Evolutionary conservation across 2,797 vertebrate genomes (phyloP), one percentile per base, ranked within the genome.

Genomic region (Ctenosaura bakeri): DNA sequence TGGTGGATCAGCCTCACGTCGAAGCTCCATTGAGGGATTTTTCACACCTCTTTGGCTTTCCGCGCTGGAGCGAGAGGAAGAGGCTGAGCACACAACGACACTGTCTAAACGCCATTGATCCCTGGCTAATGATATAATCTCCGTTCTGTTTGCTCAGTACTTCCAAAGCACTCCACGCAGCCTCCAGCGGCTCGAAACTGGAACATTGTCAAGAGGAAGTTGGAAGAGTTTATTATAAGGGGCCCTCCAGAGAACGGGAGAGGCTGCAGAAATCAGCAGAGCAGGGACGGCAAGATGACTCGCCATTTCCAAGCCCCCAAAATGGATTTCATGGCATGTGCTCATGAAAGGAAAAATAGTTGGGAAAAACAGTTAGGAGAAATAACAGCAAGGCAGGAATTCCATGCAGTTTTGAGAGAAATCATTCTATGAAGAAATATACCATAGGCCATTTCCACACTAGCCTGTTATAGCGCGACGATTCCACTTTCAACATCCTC

Each of bases 11-110:
- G n/a, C 56, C 1, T 78, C 56, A 1, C 6, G 42, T 12, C 22
- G 1, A 35, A 1, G 10, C 3, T 4, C 42, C 6, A 29, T 32
- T 59, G 71, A 13, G 6, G 56, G 35, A 9, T 62, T 78, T 78
- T 87, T 77, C 85, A 87, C 54, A 64, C 74, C 18, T 18, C 29
- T 59, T 87, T 78, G 85, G 56, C 85, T n/a, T 79, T 77, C 38
- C 6, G 26, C 74, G 29, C 10, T 22, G 14, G 71, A 35, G 50
- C 10, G 1, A 22, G 32, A 46, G 86, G 16, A 42, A 64, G 26
- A 35, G 77, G 32, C 86, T 64, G 76, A 50, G 46, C 74, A 6
- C 1, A 64, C 29, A 22, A 26, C 12, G 9, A 6, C 29, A 8
- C 20, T 0, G 80, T 18, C 69, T 16, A 13, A n/a, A 14, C 20